phyloP scores from a whole-genome alignment of 2,888 invertebrate genomes.

The Cosmorhoe ocellata region DNA sequence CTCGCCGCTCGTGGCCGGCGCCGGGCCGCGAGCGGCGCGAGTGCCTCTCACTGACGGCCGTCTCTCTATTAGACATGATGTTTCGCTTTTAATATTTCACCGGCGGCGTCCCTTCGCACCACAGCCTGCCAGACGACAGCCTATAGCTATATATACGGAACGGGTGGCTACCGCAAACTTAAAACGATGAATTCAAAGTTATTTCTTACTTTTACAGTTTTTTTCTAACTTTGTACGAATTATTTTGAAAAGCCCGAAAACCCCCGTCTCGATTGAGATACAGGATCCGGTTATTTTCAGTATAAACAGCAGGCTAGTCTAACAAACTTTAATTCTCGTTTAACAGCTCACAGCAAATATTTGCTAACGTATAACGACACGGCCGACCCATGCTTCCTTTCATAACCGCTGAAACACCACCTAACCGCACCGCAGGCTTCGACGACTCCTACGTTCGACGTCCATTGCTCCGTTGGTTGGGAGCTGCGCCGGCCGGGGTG shows the following conservation, averaged over 20 bases:
- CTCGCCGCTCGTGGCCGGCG: conserved; percentile 11
- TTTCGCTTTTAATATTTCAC: conserved; percentile 56
- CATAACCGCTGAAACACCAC: conserved; percentile 59
- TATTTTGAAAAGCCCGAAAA: not conserved
- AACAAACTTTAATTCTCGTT: conserved; percentile 59
- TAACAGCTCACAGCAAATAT: conserved; percentile 57
- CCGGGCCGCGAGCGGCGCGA: conserved; percentile 39
- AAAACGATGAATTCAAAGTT: too few species aligned
- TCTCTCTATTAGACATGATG: conserved; percentile 56
- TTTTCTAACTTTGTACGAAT: too few species aligned
- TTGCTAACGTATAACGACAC: conserved; percentile 58
- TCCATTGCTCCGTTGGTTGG: conserved; percentile 36
- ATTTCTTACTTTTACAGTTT: too few species aligned
- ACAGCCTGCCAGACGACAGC: too few species aligned
- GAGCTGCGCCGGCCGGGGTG: not conserved
- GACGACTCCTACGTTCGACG: not conserved
- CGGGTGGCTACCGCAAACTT: conserved; percentile 8
- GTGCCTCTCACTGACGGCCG: conserved; percentile 61
- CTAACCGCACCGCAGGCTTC: conserved; percentile 15
- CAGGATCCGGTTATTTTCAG: conserved; percentile 1
- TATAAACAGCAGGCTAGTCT: conserved; percentile 36
- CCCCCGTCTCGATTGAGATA: not conserved
- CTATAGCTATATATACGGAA: too few species aligned
- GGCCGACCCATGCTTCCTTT: conserved; percentile 57
- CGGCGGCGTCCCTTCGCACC: conserved; percentile 41